Evolutionary conservation across 2,113 vertebrate genomes (phyloP).

Genomic region (Atractosteus spatula): DNA sequence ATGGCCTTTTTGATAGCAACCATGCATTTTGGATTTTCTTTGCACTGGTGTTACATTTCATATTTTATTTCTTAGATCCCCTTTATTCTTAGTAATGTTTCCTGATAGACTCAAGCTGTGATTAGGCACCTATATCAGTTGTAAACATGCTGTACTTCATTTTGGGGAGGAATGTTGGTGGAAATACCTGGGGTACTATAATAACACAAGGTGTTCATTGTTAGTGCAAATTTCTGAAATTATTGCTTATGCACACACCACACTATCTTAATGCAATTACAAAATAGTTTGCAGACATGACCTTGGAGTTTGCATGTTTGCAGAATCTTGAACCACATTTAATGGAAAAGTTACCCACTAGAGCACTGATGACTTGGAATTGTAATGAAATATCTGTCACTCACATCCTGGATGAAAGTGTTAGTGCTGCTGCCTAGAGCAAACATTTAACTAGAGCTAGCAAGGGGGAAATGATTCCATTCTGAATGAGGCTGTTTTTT

Average conservation of each 20-base stretch:
- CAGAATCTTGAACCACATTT: conserved; percentile 13
- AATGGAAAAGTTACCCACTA: conserved; percentile 5
- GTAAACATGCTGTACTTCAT: too few relatives aligned
- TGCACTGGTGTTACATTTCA: not conserved
- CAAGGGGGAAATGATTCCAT: conserved; percentile 21
- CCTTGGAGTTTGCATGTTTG: not conserved
- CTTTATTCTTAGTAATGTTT: not conserved
- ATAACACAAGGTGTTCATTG: too few relatives aligned
- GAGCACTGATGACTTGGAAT: conserved; percentile 11
- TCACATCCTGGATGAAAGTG: conserved; percentile 2
- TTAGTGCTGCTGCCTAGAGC: conserved; percentile 34
- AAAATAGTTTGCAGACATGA: not conserved
- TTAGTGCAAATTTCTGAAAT: too few relatives aligned
- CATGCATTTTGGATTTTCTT: not conserved
- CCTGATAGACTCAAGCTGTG: too few relatives aligned
- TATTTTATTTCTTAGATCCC: not conserved
- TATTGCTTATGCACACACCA: too few relatives aligned
- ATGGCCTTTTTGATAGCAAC: not conserved
- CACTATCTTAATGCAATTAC: too few relatives aligned
- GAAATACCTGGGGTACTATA: too few relatives aligned
- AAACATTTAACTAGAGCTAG: conserved; percentile 37
- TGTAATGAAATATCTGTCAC: conserved; percentile 15
- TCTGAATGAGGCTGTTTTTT: conserved; percentile 5
- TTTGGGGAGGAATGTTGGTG: too few relatives aligned
- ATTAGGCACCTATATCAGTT: too few relatives aligned